Evolutionary conservation across 2,888 invertebrate genomes (phyloP).

Genomic region (Drosophila antonietae): DNA sequence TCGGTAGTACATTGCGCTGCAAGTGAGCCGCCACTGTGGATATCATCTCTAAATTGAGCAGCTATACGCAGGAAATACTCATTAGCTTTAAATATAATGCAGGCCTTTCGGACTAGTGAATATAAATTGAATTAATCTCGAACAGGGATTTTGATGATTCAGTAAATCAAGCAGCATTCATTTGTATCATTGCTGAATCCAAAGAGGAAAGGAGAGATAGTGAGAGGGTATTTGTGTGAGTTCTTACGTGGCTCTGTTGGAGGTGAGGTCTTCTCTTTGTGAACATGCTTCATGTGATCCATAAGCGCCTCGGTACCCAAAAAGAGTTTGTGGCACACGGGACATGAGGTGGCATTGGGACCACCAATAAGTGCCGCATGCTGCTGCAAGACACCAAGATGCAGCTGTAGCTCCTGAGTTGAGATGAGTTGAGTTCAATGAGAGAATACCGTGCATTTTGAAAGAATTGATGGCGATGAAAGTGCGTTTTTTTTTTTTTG

Average conservation of each 20-base stretch:
- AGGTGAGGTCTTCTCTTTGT: constrained; percentile 91
- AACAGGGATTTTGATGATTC: not conserved
- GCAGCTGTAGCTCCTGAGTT: constrained; percentile 93
- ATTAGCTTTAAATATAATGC: not conserved
- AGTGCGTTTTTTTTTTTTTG: constrained; percentile 3
- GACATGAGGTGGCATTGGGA: constrained; percentile 95
- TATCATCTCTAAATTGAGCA: constrained; percentile 55
- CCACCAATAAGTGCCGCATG: constrained; percentile 96
- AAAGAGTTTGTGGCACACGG: constrained; percentile 97
- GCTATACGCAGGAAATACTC: constrained; percentile 5
- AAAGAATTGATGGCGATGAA: constrained; percentile 20
- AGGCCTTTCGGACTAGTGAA: not conserved
- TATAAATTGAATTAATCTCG: not conserved
- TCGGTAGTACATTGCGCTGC: constrained; percentile 56
- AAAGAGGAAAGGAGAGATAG: not conserved
- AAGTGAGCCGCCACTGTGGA: constrained; percentile 29
- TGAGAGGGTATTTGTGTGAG: not conserved
- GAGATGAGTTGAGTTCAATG: constrained; percentile 27
- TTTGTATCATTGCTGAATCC: not conserved
- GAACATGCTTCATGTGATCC: constrained; percentile 98
- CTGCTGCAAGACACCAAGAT: constrained; percentile 98
- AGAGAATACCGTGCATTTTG: constrained; percentile 24
- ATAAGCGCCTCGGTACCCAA: constrained; percentile 96
- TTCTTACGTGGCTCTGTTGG: constrained; percentile 55
- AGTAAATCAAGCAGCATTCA: not conserved